phyloP scores from a whole-genome alignment of 2,113 vertebrate species.

The Ptychochromis oligacanthus region DNA sequence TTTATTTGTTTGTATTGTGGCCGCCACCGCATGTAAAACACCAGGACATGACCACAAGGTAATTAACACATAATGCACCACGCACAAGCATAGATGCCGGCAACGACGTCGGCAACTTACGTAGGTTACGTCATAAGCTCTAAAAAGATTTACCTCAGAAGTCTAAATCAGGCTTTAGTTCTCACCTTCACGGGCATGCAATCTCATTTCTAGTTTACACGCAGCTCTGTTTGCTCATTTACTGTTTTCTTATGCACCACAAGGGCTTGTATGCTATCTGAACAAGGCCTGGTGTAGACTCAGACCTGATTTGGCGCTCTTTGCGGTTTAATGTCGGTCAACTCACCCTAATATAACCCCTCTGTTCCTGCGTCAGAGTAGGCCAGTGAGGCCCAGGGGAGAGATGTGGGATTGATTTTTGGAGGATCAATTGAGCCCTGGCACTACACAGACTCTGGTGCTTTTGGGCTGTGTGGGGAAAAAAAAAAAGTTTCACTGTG shows the following conservation, averaged over 20 bases:
- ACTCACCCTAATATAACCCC: conserved; percentile 66
- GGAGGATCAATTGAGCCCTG: conserved; percentile 66
- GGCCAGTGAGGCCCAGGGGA: conserved; percentile 65
- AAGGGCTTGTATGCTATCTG: conserved; percentile 31
- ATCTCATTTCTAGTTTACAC: neutral
- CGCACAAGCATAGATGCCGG: no score
- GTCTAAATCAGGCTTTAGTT: no score
- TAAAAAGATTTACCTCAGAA: no score
- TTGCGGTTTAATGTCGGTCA: conserved; percentile 61
- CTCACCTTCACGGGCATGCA: neutral
- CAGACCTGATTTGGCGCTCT: conserved; percentile 46
- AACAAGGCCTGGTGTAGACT: conserved; percentile 39
- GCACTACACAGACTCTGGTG: conserved; percentile 41
- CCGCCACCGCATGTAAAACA: no score
- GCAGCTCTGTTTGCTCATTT: neutral
- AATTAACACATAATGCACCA: no score
- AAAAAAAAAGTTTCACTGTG: conserved; percentile 34
- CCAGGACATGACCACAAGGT: no score
- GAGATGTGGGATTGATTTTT: conserved; percentile 70
- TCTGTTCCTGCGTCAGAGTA: conserved; percentile 65
- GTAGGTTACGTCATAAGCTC: no score
- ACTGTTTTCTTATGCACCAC: conserved; percentile 27
- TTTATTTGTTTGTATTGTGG: no score
- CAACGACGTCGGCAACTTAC: no score
- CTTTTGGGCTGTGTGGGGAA: conserved; percentile 27